These are phyloP conservation scores for Nephila pilipes DNA, from an alignment of 1,140 invertebrate genomes.

Conservation along the genomic window DNA sequence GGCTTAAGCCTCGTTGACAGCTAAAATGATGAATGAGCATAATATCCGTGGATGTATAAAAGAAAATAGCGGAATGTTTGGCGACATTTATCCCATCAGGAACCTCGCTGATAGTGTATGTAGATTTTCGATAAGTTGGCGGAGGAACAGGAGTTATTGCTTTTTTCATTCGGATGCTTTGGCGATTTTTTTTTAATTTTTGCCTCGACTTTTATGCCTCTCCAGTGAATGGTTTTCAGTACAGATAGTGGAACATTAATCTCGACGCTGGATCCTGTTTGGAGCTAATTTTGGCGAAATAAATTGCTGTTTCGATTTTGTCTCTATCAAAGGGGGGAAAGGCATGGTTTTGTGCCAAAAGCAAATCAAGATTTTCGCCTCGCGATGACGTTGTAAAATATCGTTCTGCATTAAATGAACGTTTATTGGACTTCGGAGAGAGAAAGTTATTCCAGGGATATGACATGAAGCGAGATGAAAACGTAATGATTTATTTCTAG, in stretches of 20 bases:
- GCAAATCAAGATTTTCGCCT: conserved; percentile 16
- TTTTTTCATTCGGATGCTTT: conserved; percentile 6
- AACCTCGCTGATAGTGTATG: conserved; percentile 1
- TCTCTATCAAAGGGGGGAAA: neutral
- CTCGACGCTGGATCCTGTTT: neutral
- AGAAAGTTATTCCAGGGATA: neutral
- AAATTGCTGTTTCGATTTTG: conserved; percentile 56
- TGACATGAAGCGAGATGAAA: neutral
- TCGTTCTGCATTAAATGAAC: neutral
- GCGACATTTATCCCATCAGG: conserved; percentile 31
- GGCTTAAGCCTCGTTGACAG: conserved; percentile 31
- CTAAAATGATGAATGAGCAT: conserved; percentile 44
- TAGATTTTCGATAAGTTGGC: conserved; percentile 12
- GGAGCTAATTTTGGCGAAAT: conserved; percentile 36
- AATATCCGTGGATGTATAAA: conserved; percentile 26
- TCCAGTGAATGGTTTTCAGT: neutral
- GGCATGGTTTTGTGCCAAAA: neutral
- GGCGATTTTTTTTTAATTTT: neutral
- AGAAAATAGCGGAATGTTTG: conserved; percentile 32
- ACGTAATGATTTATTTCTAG: conserved; percentile 3
- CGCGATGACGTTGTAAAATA: conserved; percentile 29
- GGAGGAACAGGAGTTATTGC: neutral
- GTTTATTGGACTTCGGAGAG: neutral
- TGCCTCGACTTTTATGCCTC: neutral
- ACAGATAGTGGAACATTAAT: conserved; percentile 22